Base-by-base conservation (phyloP, 2,113 vertebrate species). In the Ellobius talpinus region DNA sequence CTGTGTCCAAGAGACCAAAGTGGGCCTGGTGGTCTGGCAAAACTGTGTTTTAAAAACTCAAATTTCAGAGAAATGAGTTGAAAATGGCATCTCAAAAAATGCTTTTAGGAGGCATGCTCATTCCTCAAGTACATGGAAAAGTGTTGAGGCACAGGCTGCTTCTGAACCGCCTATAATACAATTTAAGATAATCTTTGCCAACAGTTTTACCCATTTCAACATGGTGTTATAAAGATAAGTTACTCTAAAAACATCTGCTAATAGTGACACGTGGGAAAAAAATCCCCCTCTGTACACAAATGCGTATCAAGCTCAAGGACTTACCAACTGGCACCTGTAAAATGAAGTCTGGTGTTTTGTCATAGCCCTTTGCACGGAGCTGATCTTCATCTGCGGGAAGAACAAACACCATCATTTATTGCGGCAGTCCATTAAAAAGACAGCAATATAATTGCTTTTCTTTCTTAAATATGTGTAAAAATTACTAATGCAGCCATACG, bases 291-390 rank as follows among this genome's bases (percentile, higher is more conserved):
- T 87, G 66, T 52, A 89, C 87, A 91, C 31, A 93, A 87, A 94
- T 65, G 76, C 10, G 3, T 29, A 98, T 92, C 12, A 13, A 96
- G 36, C 89, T 87, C 77, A 91, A 92, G 94, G 58, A 99, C 99
- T 99, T 97, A 99, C 99, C 99, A 92, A 99, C 97, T 95, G 99
- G 99, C 72, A 99, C 99, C 98, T 99, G 99, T 98, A 99, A 99
- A 97, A 99, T 99, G 89, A 99, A 99, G 95, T 99, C 99, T 93
- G 99, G 99, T 76, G 99, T 99, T 99, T 99, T 99, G 98, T 99
- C 99, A 93, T 99, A 99, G 96, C 99, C 99, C 97, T 99, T 99
- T 82, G 99, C 98, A 98, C 99, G 99, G 96, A 99, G 99, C 96
- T 99, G 99, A 98, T 99, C 99, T 99, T 99, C 99, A 99, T 99